A percentile compares a stretch with the other conserved stretches of the same genome.
Evolutionary conservation across 2,888 invertebrate species (phyloP).

Genomic region (Tenthredo livida): DNA sequence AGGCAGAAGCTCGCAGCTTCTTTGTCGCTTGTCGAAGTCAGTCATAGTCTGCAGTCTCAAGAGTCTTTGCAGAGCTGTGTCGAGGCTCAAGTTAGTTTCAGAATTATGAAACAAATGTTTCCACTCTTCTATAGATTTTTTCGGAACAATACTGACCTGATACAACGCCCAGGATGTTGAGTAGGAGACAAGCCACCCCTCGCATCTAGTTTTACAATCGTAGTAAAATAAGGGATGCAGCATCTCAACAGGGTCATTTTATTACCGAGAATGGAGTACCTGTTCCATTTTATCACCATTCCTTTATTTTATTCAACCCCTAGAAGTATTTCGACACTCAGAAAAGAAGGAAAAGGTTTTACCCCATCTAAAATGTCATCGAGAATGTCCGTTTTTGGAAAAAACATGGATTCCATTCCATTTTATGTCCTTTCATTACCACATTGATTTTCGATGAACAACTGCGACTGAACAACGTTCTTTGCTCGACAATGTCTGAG

Average conservation of each 20-base stretch:
- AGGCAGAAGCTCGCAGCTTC: not conserved
- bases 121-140: not conserved
- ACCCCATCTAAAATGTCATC: not conserved
- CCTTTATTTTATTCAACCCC: slow-evolving; percentile 10
- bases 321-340: not conserved
- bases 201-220: slow-evolving; percentile 28
- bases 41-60: slow-evolving; percentile 17
- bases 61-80: not conserved
- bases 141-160: slow-evolving; percentile 7
- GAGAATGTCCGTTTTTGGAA: too few relatives aligned
- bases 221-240: not conserved
- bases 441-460: not conserved
- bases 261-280: slow-evolving; percentile 11
- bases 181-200: not conserved
- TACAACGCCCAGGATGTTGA: not conserved
- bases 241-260: not conserved
- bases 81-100: slow-evolving; percentile 8
- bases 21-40: slow-evolving; percentile 32
- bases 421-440: not conserved
- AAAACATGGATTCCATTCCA: not conserved
- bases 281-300: slow-evolving; percentile 27
- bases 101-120: not conserved
- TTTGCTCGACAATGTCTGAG: not conserved
- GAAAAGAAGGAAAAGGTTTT: not conserved
- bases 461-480: not conserved